Evolutionary conservation across 2,888 invertebrate genomes (phyloP).

Genomic region (Acanthosepion lycidas): DNA sequence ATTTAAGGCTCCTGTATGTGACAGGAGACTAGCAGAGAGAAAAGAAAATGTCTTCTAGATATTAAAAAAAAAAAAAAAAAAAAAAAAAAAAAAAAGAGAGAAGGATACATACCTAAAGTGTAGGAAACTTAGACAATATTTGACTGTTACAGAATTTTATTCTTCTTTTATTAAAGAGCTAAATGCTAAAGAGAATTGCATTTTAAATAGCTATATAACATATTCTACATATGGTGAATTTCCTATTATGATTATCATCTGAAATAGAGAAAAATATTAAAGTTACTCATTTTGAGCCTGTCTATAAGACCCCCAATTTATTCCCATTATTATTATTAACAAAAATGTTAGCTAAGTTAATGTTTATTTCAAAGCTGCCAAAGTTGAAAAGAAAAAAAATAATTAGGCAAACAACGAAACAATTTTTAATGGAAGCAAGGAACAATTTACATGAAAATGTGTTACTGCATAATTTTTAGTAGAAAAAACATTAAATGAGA

Average conservation of each 20-base stretch:
- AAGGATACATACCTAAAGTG: background rate
- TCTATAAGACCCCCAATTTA: background rate
- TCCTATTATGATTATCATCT: background rate
- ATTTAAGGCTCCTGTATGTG: background rate
- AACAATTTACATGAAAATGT: background rate
- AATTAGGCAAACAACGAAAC: background rate
- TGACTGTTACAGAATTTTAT: background rate
- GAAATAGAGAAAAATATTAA: background rate
- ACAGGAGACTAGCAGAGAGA: background rate
- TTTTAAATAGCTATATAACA: no score
- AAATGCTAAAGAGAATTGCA: background rate
- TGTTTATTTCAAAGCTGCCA: background rate
- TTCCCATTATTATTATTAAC: conserved; percentile 9
- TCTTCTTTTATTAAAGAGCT: background rate
- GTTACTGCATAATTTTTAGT: background rate
- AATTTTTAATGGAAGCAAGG: background rate
- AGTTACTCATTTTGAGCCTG: background rate
- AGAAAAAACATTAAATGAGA: background rate
- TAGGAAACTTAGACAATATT: background rate
- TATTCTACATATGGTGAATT: background rate
- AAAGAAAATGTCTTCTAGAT: no score
- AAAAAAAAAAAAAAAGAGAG: background rate
- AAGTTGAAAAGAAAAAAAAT: background rate
- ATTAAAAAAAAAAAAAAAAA: background rate
- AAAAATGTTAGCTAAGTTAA: conserved; percentile 15